Evolutionary conservation across 2,113 vertebrate species (phyloP).

Genomic region (Xiphias gladius): DNA sequence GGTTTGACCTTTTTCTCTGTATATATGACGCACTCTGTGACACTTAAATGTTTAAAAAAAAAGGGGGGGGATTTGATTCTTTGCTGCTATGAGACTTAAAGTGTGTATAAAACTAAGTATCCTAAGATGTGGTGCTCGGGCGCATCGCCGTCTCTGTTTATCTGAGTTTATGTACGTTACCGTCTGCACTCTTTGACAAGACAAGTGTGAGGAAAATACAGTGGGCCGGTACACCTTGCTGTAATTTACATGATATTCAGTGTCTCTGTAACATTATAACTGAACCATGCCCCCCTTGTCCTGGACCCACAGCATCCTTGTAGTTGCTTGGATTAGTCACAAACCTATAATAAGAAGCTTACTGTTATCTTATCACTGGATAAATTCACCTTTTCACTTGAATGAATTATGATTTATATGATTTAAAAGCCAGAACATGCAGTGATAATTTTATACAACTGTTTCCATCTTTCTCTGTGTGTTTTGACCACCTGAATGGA

Average conservation of each 20-base stretch:
- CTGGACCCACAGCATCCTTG: slow-evolving; percentile 17
- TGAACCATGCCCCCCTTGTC: neutral
- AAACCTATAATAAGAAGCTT: slow-evolving; percentile 19
- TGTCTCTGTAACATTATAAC: neutral
- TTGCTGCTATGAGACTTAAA: too few relatives aligned
- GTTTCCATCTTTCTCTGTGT: too few relatives aligned
- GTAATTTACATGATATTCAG: slow-evolving; percentile 34
- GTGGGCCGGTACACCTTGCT: neutral
- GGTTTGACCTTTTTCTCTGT: neutral
- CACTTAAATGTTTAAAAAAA: neutral
- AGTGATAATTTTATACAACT: too few relatives aligned
- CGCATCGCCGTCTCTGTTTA: too few relatives aligned
- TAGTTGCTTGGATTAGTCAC: slow-evolving; percentile 9
- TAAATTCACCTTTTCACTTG: neutral
- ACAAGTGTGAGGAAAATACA: too few relatives aligned
- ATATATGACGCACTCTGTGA: neutral
- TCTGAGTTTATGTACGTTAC: too few relatives aligned
- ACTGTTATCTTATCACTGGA: neutral
- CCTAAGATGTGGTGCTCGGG: too few relatives aligned
- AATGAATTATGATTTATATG: neutral
- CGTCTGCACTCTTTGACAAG: too few relatives aligned
- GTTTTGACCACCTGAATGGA: too few relatives aligned
- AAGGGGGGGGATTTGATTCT: too few relatives aligned
- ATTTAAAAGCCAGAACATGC: too few relatives aligned
- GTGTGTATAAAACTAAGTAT: too few relatives aligned